Percentiles rank a stretch among this genome's conserved stretches.
Evolutionary conservation across 2,888 invertebrate species (phyloP).

Genomic region (Neoscelio sp.): DNA sequence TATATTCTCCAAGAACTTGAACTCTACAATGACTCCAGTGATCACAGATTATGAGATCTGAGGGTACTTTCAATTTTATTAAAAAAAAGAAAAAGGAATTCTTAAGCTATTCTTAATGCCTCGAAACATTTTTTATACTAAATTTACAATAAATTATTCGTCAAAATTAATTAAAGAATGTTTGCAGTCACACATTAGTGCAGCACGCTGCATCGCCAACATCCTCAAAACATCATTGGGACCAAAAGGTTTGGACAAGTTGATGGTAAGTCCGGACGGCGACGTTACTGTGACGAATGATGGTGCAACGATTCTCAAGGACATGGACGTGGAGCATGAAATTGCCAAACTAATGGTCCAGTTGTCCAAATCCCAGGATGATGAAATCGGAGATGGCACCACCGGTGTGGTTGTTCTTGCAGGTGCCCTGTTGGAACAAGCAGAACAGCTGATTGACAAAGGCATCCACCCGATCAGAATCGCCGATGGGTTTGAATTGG

Average conservation of each 20-base stretch:
- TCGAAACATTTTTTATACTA: no score
- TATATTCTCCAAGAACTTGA: no score
- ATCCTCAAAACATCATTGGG: slow-evolving; percentile 97
- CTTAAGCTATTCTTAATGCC: no score
- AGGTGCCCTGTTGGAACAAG: slow-evolving; percentile 97
- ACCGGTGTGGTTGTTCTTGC: slow-evolving; percentile 97
- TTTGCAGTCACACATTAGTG: slow-evolving; percentile 97
- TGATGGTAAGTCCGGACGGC: slow-evolving; percentile 98
- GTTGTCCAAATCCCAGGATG: slow-evolving; percentile 98
- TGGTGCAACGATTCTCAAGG: slow-evolving; percentile 99
- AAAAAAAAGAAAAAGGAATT: no score
- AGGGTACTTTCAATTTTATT: no score
- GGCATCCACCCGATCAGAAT: slow-evolving; percentile 99
- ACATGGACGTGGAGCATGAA: slow-evolving; percentile 99
- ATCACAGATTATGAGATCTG: no score
- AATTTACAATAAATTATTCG: no score
- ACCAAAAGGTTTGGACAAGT: slow-evolving; percentile 98
- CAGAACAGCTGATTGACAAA: slow-evolving; percentile 95
- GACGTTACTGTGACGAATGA: slow-evolving; percentile 99
- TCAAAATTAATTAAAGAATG: no score
- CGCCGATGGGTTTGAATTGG: slow-evolving; percentile 99
- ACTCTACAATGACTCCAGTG: no score
- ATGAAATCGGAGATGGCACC: slow-evolving; percentile 99
- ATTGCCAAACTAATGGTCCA: slow-evolving; percentile 99
- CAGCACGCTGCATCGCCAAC: slow-evolving; percentile 96